phyloP scores from a whole-genome alignment of 2,888 invertebrate genomes.

The Prosapia bicincta region DNA sequence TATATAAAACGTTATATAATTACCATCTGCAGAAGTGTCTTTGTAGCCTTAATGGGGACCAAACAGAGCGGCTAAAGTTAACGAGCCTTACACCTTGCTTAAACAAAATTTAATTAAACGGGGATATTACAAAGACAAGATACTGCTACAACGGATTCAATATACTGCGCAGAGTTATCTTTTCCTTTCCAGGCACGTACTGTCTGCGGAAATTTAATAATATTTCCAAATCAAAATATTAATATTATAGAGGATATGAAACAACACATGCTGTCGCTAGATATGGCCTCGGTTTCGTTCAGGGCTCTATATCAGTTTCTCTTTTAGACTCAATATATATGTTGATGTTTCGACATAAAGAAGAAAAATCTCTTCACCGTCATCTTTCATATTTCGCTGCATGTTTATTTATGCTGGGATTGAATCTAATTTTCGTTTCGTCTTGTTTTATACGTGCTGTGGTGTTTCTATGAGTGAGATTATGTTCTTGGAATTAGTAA shows the following conservation, averaged over 20 bases:
- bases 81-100: too few relatives aligned
- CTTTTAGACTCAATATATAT: not conserved
- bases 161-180: not conserved
- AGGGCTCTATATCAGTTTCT: not conserved
- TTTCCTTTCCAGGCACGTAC: not conserved
- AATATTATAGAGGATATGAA: not conserved
- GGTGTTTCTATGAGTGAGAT: too few relatives aligned
- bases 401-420: too few relatives aligned
- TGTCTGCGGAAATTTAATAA: not conserved
- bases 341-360: not conserved
- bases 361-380: too few relatives aligned
- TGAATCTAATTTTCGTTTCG: too few relatives aligned
- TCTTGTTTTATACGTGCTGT: too few relatives aligned
- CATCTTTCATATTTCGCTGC: too few relatives aligned
- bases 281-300: not conserved
- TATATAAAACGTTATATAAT: too few relatives aligned
- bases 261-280: not conserved
- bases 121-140: not conserved
- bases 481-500: too few relatives aligned
- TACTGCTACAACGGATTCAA: not conserved
- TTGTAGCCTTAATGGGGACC: too few relatives aligned
- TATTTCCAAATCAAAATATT: not conserved
- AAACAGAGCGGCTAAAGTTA: too few relatives aligned
- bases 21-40: too few relatives aligned
- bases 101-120: not conserved